Evolutionary conservation across 2,797 vertebrate genomes (phyloP).

Genomic region (Brachyrhaphis roseni): DNA sequence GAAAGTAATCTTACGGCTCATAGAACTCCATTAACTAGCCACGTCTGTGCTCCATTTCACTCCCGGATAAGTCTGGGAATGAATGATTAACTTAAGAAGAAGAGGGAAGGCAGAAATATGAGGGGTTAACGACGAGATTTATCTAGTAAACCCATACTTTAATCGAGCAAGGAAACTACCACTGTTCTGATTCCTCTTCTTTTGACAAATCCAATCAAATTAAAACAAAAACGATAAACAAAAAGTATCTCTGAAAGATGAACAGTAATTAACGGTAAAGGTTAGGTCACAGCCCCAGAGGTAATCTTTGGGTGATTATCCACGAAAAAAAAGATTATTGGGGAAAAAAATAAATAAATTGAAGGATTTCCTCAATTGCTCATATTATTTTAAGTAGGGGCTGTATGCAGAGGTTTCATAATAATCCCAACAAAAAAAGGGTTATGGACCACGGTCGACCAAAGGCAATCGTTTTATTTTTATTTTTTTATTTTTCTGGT

Average conservation of each 20-base stretch:
- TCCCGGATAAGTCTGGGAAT: constrained; percentile 73
- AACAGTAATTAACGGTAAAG: constrained; percentile 12
- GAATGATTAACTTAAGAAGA: constrained; percentile 66
- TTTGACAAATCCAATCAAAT: constrained; percentile 36
- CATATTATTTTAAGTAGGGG: constrained; percentile 7
- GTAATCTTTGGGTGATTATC: constrained; percentile 49
- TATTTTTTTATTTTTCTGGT: not conserved
- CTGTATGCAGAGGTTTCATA: not conserved
- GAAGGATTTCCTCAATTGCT: constrained; percentile 17
- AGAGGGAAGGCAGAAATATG: constrained; percentile 33
- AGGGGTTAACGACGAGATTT: constrained; percentile 27
- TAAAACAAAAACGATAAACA: not conserved
- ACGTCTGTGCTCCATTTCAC: constrained; percentile 76
- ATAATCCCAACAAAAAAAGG: not conserved
- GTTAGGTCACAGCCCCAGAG: constrained; percentile 28
- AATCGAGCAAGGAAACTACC: constrained; percentile 59
- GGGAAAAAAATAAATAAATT: constrained; percentile 31
- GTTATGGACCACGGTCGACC: not conserved
- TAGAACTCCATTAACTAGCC: constrained; percentile 79
- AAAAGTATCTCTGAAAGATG: constrained; percentile 33
- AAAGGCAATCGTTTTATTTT: not conserved
- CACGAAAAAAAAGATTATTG: constrained; percentile 27
- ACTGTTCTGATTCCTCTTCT: constrained; percentile 33
- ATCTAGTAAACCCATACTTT: constrained; percentile 38
- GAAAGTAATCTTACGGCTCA: constrained; percentile 79